Evolutionary conservation across 2,797 vertebrate genomes (phyloP), one percentile per base, ranked within the genome.

Genomic region (Mallotus villosus): DNA sequence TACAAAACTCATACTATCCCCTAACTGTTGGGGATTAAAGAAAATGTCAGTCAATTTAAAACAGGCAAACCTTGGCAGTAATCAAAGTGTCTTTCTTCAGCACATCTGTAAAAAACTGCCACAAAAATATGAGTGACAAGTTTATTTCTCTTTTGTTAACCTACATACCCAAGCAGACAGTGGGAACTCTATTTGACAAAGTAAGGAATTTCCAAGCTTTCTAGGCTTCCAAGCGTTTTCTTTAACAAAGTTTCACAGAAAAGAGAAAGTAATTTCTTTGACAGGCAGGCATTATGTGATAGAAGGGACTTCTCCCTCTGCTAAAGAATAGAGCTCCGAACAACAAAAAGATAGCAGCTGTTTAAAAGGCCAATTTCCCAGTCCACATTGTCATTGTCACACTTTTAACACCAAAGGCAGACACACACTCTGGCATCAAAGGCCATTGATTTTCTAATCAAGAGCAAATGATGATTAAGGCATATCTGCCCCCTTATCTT

Each of bases 381-480:
- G 89, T 87, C 90, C 87, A 91, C 90, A 90, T 90, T 91, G 91
- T 92, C 91, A 92, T 92, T 90, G 91, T 91, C 90, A 91, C 90
- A 89, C 88, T 90, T 87, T 88, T 90, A 91, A 90, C 87, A 89
- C 90, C 88, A 91, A 92, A 91, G 88, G 88, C 90, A 91, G 89
- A 90, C 88, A 86, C 89, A 88, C 90, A 90, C 90, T 90, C 88
- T 89, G 90, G 88, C 92, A 93, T 93, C 91, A 93, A 93, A 93
- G 90, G 84, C 90, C 89, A 94, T 93, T 93, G 93, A 93, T 94
- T 94, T 94, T 92, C 90, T 91, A 91, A 93, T 92, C 90, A 90
- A 92, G 89, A 91, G 88, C 86, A 90, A 92, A 92, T 90, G 89
- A 92, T 92, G 91, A 93, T 93, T 91, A 91, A 93, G 90, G 90